Conservation (phyloP, 2,888 invertebrate species). For the Synergus gifuensis region DNA sequence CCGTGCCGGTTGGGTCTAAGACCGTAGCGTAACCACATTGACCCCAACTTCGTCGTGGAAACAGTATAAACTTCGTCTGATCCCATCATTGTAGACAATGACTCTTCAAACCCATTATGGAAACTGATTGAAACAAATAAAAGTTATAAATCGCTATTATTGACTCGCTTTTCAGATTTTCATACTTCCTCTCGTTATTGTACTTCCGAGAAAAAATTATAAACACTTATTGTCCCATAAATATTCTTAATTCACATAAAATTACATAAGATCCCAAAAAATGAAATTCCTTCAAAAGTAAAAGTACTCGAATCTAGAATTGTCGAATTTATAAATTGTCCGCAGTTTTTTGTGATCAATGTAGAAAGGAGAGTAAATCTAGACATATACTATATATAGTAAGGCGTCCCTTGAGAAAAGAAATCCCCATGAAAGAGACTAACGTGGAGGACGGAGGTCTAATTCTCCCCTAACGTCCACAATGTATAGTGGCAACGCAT, state of each 20-base stretch:
- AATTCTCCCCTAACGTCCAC: slow-evolving; percentile 7
- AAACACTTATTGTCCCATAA: no score
- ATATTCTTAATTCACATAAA: no score
- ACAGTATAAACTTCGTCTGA: background rate
- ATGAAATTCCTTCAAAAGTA: no score
- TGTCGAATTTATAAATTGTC: background rate
- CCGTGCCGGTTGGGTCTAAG: background rate
- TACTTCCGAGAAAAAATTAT: no score
- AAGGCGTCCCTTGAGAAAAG: background rate
- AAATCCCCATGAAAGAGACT: slow-evolving; percentile 9
- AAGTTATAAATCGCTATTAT: background rate
- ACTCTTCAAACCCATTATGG: background rate
- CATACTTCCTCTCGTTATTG: background rate
- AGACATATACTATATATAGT: slow-evolving; percentile 1
- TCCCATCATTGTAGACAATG: background rate
- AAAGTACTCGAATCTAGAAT: no score
- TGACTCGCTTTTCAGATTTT: background rate
- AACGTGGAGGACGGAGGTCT: background rate
- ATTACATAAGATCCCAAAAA: no score
- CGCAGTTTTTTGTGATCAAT: background rate
- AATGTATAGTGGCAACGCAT: slow-evolving; percentile 2
- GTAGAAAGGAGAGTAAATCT: background rate
- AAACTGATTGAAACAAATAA: background rate
- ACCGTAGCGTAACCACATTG: background rate
- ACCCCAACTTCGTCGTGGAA: background rate